These are phyloP conservation scores for Gymnoscelis rufifasciata DNA, from an alignment of 2,888 invertebrate genomes.

Conservation along the genomic window DNA sequence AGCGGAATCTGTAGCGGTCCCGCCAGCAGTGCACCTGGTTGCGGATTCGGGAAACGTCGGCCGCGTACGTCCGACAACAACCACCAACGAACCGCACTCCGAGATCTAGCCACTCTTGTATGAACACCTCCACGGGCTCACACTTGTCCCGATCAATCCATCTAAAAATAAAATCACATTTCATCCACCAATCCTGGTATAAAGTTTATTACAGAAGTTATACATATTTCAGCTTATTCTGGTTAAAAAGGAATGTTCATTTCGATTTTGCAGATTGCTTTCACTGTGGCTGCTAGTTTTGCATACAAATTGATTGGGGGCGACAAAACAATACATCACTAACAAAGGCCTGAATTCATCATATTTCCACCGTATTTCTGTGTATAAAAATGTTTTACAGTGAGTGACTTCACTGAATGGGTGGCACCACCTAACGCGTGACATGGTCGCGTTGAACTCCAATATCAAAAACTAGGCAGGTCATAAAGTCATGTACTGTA, in stretches of 20 bases:
- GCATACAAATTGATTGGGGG: constrained; percentile 7
- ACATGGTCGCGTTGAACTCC: constrained; percentile 14
- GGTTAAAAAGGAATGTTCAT: not conserved
- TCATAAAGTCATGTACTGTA: constrained; percentile 22
- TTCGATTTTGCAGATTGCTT: constrained; percentile 4
- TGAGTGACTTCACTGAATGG: constrained; percentile 17
- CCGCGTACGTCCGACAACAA: constrained; percentile 92
- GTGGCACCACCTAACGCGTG: constrained; percentile 14
- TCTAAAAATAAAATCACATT: constrained; percentile 49
- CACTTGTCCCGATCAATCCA: constrained; percentile 86
- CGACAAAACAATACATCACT: constrained; percentile 6
- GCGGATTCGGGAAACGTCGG: constrained; percentile 86
- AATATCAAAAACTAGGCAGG: constrained; percentile 23
- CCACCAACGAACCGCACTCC: constrained; percentile 94
- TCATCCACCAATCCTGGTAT: too few species aligned
- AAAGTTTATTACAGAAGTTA: too few species aligned
- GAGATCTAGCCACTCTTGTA: constrained; percentile 88
- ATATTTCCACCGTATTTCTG: constrained; percentile 2
- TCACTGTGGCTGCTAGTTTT: constrained; percentile 6
- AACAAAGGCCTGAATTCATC: constrained; percentile 15
- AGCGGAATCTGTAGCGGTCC: constrained; percentile 61
- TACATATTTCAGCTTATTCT: too few species aligned
- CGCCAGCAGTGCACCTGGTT: constrained; percentile 79
- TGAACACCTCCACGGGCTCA: constrained; percentile 84
- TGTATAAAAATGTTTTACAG: constrained; percentile 10